phyloP scores from a whole-genome alignment of 2,797 vertebrate genomes.

The Rhynchotus rufescens region DNA sequence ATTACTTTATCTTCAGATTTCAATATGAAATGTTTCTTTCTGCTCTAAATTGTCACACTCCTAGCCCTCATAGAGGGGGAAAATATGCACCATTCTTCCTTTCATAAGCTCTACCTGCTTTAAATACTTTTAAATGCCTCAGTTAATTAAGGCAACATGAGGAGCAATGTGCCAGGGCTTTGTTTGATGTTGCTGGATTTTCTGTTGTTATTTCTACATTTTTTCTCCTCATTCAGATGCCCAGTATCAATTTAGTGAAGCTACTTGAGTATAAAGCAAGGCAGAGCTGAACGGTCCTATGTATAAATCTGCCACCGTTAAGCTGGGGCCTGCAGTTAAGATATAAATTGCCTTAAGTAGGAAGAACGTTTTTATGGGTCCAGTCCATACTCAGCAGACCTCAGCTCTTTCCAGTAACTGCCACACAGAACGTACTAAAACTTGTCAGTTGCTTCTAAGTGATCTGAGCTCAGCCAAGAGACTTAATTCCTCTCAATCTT shows the following conservation, averaged over 20 bases:
- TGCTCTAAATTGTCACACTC: background rate
- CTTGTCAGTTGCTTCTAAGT: constrained; percentile 10
- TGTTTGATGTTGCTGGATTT: background rate
- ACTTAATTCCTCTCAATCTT: constrained; percentile 46
- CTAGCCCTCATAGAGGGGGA: background rate
- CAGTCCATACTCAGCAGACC: constrained; percentile 28
- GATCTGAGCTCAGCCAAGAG: background rate
- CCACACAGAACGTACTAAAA: background rate
- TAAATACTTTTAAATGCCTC: background rate
- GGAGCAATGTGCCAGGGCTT: background rate
- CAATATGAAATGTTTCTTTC: background rate
- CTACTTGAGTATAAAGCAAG: background rate
- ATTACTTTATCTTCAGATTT: background rate
- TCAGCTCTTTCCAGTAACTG: constrained; percentile 49
- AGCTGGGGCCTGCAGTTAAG: background rate
- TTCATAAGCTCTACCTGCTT: background rate
- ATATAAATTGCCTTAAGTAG: constrained; percentile 41
- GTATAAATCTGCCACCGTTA: background rate
- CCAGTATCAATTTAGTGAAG: background rate
- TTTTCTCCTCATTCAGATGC: background rate
- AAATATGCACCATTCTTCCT: background rate
- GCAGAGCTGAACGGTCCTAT: background rate
- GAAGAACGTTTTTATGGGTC: constrained; percentile 43
- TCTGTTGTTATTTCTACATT: background rate
- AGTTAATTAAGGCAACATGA: background rate